A percentile compares a stretch with the other conserved stretches of the same genome.
Evolutionary conservation across 1,140 invertebrate genomes (phyloP).

Genomic region (Pemphigus obesinymphae): DNA sequence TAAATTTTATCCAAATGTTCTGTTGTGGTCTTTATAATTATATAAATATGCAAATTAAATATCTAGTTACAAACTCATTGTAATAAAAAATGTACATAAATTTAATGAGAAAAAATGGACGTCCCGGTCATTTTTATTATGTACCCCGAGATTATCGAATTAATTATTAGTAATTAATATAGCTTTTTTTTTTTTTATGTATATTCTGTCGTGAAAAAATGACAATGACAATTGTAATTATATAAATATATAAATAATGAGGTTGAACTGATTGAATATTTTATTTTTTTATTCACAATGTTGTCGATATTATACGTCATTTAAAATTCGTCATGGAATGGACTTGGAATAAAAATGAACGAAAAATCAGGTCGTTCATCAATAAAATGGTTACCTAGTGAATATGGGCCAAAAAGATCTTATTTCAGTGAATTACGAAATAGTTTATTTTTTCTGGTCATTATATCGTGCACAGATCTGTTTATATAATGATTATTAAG

Average conservation of each 20-base stretch:
- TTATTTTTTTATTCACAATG: background rate
- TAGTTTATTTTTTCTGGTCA: background rate
- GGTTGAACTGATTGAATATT: background rate
- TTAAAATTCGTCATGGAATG: slow-evolving; percentile 7
- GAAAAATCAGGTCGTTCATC: background rate
- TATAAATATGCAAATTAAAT: background rate
- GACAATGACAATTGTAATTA: background rate
- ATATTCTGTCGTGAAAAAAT: background rate
- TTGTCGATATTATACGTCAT: background rate
- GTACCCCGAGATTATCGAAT: background rate
- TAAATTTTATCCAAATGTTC: background rate
- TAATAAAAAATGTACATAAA: background rate
- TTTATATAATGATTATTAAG: too few species aligned
- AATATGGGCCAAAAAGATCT: background rate
- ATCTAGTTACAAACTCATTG: background rate
- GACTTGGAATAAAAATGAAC: background rate
- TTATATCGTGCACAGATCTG: background rate
- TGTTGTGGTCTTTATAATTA: background rate
- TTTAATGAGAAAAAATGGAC: background rate
- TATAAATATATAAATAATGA: background rate
- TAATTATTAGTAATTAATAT: background rate
- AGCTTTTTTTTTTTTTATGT: background rate
- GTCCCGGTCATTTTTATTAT: background rate
- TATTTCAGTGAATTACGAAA: background rate
- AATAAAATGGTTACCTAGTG: background rate